Evolutionary conservation across 2,888 invertebrate species (phyloP), one percentile per base, ranked within the genome.

Genomic region (Phyto melanocephala): DNA sequence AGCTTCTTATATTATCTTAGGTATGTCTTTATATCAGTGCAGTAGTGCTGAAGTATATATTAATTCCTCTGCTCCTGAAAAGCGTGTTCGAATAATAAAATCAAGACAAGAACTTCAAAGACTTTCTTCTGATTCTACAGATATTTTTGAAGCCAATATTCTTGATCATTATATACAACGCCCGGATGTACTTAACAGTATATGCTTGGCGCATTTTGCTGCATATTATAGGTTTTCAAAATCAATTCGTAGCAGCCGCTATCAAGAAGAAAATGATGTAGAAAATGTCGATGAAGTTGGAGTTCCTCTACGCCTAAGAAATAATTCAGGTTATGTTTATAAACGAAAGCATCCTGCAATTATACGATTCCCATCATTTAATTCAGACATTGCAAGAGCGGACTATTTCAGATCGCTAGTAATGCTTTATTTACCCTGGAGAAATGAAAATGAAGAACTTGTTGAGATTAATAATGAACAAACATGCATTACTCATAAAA

Each of bases 41-140:
- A 80, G 72, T 15, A 56, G 71, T 24, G 60, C 54, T 10, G 63
- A 80, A 28, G 42, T 71, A 1, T 81, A 42, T 35, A 65, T 80
- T 11, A 75, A 80, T 65, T 60, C 74, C 10, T 8, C 42, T 11
- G 3, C 0, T 1, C 62, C 58, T 0, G 68, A 80, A 58, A 62
- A 80, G 40, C 15, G 50, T 13, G 60, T 75, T 7, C 22, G 50
- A 0, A 63, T 68, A 2, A 17, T 52, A 5, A 70, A 62, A 22
- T 15, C 52, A 0, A 62, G 20, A 35, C 5, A 1, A 7, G 63
- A 74, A 11, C 54, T 63, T 0, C 35, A 56, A 62, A 52, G 60
- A 22, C 15, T 77, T 4, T 11, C 58, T 0, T 1, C 22, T n/a
- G 52, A 62, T 20, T 68, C 68, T 0, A 58, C 60, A 0, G 15